Evolutionary conservation across 2,888 invertebrate genomes (phyloP), one percentile per base, ranked within the genome.

Genomic region (Ctenicera cuprea): DNA sequence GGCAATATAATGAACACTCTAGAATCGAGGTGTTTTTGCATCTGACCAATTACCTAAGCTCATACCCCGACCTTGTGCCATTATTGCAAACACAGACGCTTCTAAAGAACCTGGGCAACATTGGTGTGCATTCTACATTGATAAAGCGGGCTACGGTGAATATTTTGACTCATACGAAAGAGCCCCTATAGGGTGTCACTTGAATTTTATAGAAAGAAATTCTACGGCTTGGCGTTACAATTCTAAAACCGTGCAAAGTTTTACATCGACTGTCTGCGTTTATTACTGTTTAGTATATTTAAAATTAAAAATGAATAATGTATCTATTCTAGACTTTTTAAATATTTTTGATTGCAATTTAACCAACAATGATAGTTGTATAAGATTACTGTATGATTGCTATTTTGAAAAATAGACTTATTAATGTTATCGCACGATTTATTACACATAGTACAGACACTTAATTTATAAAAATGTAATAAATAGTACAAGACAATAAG

Each of bases 161-260:
- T 67, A 59, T 41, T 67, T 67, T 30, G 67, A 67, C 45, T 43
- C 43, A 0, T 67, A 26, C 45, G 67, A 43, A n/a, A 7, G 67
- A 57, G 16, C 57, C 0, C 57, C 67, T 8, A n/a, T 30, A 7
- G 43, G 43, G 9, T 14, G 1, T 45, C 67, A 67, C 14, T 59
- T 67, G 12, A 57, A 45, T 22, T 67, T 57, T 67, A 16, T 67
- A 9, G 8, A 38, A 45, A 37, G 22, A 9, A 59, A 59, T 43
- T 57, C 16, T 5, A 45, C 1, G 0, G 7, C n/a, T 3, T 59
- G 22, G 22, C 3, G 7, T 0, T 67, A 59, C 20, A 67, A 67
- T 38, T 18, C 8, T 3, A 37, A 33, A n/a, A 9, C 14, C 16
- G 1, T 52, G 16, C 50, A 65, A 33, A 45, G 50, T 18, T 50